Percentiles rank a stretch among this genome's conserved stretches.
Conservation (phyloP, 2,113 vertebrate genomes). For the Galemys pyrenaicus region DNA sequence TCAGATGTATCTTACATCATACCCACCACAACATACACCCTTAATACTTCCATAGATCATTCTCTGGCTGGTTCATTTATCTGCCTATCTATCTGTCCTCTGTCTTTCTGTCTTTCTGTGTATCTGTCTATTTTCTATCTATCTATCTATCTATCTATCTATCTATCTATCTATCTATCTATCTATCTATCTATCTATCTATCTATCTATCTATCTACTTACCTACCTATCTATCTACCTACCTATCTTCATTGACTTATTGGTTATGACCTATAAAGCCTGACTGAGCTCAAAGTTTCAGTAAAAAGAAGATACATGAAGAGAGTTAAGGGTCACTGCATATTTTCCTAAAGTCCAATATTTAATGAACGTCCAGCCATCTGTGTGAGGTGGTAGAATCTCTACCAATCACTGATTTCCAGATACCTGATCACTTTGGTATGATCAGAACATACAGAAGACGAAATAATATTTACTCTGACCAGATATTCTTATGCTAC, state of each 20-base stretch:
- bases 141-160: too few relatives aligned
- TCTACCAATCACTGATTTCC: background rate
- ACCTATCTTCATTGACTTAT: background rate
- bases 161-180: too few relatives aligned
- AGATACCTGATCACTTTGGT: background rate
- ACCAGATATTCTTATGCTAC: background rate
- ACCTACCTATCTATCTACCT: too few relatives aligned
- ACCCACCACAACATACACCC: too few relatives aligned
- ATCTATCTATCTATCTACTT: too few relatives aligned
- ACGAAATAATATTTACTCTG: background rate
- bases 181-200: too few relatives aligned
- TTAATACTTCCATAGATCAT: too few relatives aligned
- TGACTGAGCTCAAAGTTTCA: background rate
- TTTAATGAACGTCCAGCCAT: background rate
- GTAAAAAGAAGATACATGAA: background rate
- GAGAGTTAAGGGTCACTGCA: background rate
- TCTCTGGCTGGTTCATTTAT: too few relatives aligned
- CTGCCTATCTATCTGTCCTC: too few relatives aligned
- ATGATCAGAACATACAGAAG: background rate
- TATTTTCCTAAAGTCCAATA: background rate
- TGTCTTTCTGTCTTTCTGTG: too few relatives aligned
- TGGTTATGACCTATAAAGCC: constrained; percentile 23
- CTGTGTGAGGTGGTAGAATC: background rate
- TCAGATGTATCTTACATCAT: too few relatives aligned
- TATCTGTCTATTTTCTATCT: too few relatives aligned